These are phyloP conservation scores for Tenualosa thibaudeaui DNA, from an alignment of 2,797 vertebrate species.

Conservation along the genomic window DNA sequence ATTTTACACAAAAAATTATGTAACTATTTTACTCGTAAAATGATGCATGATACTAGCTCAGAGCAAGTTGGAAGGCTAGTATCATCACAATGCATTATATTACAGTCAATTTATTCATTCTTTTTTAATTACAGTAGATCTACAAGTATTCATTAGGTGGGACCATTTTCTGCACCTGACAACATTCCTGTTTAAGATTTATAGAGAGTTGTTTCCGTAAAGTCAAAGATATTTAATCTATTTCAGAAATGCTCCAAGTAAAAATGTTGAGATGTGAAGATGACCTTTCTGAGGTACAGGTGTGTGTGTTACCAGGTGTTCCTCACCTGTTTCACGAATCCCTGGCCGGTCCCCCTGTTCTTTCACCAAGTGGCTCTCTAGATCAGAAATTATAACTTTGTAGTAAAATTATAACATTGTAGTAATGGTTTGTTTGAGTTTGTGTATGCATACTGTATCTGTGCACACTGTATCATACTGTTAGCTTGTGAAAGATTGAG, in stretches of 20 bases:
- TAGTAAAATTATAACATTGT: neutral
- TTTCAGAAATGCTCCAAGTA: neutral
- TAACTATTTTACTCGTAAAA: neutral
- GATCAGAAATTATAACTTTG: constrained; percentile 16
- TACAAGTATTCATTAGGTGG: neutral
- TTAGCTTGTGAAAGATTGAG: neutral
- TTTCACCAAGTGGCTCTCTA: constrained; percentile 71
- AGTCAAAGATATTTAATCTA: neutral
- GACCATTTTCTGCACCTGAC: neutral
- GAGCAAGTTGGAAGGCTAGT: neutral
- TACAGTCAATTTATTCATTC: too few relatives aligned
- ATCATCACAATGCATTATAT: neutral
- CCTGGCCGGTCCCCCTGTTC: constrained; percentile 66
- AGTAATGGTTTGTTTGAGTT: neutral
- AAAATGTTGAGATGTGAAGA: neutral
- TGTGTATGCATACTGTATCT: neutral
- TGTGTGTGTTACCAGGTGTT: neutral
- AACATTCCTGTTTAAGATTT: neutral
- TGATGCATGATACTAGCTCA: neutral
- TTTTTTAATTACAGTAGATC: too few relatives aligned
- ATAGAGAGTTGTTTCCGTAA: neutral
- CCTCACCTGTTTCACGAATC: constrained; percentile 62
- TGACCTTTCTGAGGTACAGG: neutral
- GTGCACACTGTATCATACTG: neutral
- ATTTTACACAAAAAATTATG: neutral